Conservation (phyloP, 2,797 vertebrate genomes). For the Myripristis murdjan region DNA sequence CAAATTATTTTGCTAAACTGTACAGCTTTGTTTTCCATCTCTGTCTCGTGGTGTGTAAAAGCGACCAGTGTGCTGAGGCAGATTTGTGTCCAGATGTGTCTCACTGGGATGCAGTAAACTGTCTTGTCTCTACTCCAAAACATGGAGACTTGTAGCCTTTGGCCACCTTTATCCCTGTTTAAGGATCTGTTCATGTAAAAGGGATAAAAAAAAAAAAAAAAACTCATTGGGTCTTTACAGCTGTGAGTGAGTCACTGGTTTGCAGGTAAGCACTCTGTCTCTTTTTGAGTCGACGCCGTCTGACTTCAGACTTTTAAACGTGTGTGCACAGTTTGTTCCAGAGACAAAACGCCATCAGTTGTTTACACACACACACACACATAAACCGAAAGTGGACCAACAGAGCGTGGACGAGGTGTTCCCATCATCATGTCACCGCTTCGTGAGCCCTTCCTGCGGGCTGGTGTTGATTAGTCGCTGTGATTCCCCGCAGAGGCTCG, state of each 20-base stretch:
- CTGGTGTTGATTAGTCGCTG: neutral
- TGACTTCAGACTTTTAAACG: neutral
- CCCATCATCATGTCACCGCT: conserved; percentile 4
- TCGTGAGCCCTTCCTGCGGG: conserved; percentile 9
- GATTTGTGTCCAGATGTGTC: too few species aligned
- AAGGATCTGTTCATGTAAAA: too few species aligned
- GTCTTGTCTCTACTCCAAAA: too few species aligned
- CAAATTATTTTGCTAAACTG: too few species aligned
- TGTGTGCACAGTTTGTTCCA: neutral
- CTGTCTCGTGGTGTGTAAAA: too few species aligned
- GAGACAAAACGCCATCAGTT: conserved; percentile 12
- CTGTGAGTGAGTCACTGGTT: neutral
- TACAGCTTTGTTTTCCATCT: too few species aligned
- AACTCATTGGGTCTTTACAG: too few species aligned
- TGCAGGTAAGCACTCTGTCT: conserved; percentile 18
- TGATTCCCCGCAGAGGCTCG: neutral
- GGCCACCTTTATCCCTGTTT: conserved; percentile 1
- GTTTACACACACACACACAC: conserved; percentile 27
- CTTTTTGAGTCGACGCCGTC: neutral
- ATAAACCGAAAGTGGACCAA: conserved; percentile 44
- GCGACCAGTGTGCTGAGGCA: too few species aligned
- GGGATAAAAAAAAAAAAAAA: too few species aligned
- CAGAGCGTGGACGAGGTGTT: conserved; percentile 18
- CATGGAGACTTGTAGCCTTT: neutral
- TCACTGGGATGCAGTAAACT: too few species aligned